phyloP scores from a whole-genome alignment of 2,797 vertebrate genomes.

The Semotilus atromaculatus region DNA sequence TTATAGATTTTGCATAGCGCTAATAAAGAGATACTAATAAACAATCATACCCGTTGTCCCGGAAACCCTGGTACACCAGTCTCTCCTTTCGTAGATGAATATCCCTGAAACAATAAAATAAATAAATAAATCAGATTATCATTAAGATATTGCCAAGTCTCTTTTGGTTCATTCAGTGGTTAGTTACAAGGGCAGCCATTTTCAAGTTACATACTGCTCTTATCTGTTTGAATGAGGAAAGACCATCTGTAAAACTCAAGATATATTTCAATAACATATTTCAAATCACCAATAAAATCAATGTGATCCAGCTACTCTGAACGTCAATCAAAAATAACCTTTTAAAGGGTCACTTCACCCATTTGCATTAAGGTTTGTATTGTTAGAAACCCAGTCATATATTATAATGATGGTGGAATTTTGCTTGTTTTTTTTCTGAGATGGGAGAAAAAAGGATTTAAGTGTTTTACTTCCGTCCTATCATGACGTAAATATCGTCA shows the following conservation, averaged over 20 bases:
- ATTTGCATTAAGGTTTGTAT: no score
- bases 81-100: conserved; percentile 82
- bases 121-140: not conserved
- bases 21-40: conserved; percentile 1
- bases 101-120: conserved; percentile 59
- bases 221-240: not conserved
- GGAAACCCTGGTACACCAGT: conserved; percentile 83
- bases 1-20: not conserved
- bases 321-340: not conserved
- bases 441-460: no score
- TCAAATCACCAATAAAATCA: not conserved
- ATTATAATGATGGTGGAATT: no score
- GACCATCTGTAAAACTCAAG: not conserved
- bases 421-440: no score
- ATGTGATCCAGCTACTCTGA: not conserved
- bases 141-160: not conserved
- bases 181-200: not conserved
- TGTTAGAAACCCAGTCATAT: no score
- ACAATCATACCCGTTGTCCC: conserved; percentile 81
- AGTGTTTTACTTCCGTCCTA: no score
- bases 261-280: not conserved
- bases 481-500: no score
- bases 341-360: no score
- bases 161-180: not conserved
- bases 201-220: not conserved